Conservation (phyloP, 2,113 vertebrate species). For the Xiphorhynchus elegans region DNA sequence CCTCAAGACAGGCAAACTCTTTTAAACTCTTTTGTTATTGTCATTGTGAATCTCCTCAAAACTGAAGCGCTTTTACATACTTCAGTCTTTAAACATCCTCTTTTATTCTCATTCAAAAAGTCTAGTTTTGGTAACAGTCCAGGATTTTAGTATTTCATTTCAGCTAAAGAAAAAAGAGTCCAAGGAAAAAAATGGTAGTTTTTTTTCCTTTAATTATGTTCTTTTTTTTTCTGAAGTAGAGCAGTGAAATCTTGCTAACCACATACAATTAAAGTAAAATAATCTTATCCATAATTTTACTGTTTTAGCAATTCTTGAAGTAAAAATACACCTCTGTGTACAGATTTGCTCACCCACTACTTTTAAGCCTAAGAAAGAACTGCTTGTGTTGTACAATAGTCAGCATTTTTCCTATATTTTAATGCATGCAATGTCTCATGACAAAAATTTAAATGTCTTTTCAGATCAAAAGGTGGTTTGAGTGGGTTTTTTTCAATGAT, state of each 20-base stretch:
- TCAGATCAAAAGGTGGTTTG: neutral
- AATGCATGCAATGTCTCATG: neutral
- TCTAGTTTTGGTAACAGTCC: neutral
- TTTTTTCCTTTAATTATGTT: neutral
- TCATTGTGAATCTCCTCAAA: neutral
- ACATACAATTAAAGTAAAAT: neutral
- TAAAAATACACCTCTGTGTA: neutral
- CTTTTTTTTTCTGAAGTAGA: neutral
- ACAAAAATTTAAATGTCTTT: neutral
- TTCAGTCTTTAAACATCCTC: neutral
- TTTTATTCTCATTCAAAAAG: neutral
- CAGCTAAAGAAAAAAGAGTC: neutral
- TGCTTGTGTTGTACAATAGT: neutral
- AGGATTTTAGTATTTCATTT: slow-evolving; percentile 18
- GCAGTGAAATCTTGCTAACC: neutral
- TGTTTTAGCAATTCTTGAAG: neutral
- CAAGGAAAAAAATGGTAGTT: neutral
- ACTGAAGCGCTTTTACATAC: neutral
- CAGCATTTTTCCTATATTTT: slow-evolving; percentile 29
- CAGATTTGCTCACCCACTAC: neutral
- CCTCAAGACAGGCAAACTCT: neutral
- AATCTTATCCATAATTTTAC: neutral
- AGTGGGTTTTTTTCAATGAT: neutral
- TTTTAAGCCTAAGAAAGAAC: slow-evolving; percentile 15
- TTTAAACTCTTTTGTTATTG: neutral